phyloP scores from a whole-genome alignment of 2,888 invertebrate genomes.

The Dryococelus australis region DNA sequence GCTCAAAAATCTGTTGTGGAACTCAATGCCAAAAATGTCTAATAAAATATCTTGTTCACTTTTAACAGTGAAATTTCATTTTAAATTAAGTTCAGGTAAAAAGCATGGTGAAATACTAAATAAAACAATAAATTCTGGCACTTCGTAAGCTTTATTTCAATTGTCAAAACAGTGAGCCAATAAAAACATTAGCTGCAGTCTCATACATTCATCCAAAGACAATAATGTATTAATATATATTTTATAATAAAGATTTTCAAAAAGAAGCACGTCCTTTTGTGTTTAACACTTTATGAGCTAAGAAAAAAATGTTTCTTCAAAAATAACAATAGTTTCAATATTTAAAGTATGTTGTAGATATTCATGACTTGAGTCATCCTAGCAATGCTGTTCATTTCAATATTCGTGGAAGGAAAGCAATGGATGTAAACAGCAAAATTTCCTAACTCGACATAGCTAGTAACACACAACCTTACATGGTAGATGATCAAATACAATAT shows the following conservation, averaged over 20 bases:
- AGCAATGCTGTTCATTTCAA: conserved; percentile 5
- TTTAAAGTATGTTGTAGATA: not conserved
- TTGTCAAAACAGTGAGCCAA: conserved; percentile 43
- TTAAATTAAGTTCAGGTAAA: too few species aligned
- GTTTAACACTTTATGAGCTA: conserved; percentile 43
- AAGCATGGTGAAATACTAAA: not conserved
- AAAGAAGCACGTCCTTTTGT: conserved; percentile 43
- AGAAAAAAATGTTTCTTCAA: conserved; percentile 45
- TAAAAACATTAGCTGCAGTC: conserved; percentile 41
- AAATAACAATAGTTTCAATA: conserved; percentile 46
- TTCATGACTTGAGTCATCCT: conserved; percentile 26
- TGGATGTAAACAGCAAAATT: conserved; percentile 28
- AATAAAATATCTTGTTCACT: too few species aligned
- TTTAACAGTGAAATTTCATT: too few species aligned
- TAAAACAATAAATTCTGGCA: conserved; percentile 25
- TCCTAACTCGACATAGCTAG: conserved; percentile 22
- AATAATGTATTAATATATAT: conserved; percentile 36
- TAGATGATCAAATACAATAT: conserved; percentile 34
- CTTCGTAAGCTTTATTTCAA: conserved; percentile 44
- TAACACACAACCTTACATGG: conserved; percentile 34
- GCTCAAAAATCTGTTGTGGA: too few species aligned
- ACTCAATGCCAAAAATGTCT: too few species aligned
- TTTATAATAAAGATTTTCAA: conserved; percentile 41
- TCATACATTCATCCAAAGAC: conserved; percentile 41
- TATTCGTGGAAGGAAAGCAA: conserved; percentile 26